Base-by-base conservation (phyloP, 2,113 vertebrate genomes). In the Dasyurus viverrinus region DNA sequence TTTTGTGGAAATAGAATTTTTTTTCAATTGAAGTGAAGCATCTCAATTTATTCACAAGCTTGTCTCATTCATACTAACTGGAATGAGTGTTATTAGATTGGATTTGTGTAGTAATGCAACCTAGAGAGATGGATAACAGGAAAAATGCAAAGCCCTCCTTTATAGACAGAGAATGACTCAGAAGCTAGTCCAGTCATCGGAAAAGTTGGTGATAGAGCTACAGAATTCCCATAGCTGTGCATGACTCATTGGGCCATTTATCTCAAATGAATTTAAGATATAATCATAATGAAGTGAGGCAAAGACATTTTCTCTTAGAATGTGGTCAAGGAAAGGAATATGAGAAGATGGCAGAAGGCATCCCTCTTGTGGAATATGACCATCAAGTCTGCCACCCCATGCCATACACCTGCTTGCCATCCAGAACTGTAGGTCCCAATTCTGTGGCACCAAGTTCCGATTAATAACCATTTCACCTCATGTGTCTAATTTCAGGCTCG, bases 1-100 rank as follows among this genome's bases (percentile, higher is more conserved):
- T 92, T 92, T 57, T 52, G 94, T 95, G 54, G 36, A 19, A 89
- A 95, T 93, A 94, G 89, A 95, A 93, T 50, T 52, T 25, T 92
- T 94, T 92, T 30, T 52, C 27, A 84, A 96, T 26, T 90, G 1
- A 36, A 93, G 26, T 90, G 1, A 84, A 42, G 42, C 27, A 84
- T 26, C 30, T 10, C 14, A 91, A 97, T 95, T 1, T 90, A 50
- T 14, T 46, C 23, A 3, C 47, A 94, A 91, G 89, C 0, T 0
- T 1, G 0, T 53, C 55, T 93, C 1, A 92, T 91, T 84, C 54
- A 36, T 52, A 92, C 89, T 55, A 16, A 5, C 89, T 93, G 92
- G 42, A 36, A 16, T 52, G n/a, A 60, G 46, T 4, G 19, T 55
- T 48, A 1, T 19, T 46, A 57, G 52, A 60, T 89, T 89, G 22